Percentiles rank a stretch among this genome's conserved stretches.
These are phyloP conservation scores for Troilus luridus DNA, from an alignment of 2,888 invertebrate genomes.

Conservation along the genomic window DNA sequence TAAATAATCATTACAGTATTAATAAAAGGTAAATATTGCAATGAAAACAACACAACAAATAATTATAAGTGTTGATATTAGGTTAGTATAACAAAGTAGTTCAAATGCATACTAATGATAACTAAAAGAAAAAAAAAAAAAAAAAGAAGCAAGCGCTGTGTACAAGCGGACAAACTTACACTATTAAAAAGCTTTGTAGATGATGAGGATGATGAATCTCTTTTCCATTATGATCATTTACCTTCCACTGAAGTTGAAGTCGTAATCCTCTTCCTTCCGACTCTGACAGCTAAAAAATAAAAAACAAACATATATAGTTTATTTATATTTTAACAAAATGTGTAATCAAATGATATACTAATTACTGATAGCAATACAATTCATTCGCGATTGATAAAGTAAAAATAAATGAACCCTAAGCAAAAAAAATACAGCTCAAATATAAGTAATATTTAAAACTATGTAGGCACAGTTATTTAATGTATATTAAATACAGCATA, in stretches of 20 bases:
- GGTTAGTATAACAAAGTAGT: constrained; percentile 48
- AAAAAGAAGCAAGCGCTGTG: constrained; percentile 56
- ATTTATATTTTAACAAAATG: neutral
- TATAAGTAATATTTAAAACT: neutral
- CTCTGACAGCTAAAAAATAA: constrained; percentile 72
- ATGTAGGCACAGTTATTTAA: no score
- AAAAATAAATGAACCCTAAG: constrained; percentile 3
- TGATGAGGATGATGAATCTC: constrained; percentile 59
- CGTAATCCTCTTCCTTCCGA: constrained; percentile 71
- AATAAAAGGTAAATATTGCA: constrained; percentile 4
- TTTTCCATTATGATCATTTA: constrained; percentile 69
- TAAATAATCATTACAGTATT: neutral
- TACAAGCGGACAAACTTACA: constrained; percentile 60
- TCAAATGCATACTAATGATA: constrained; percentile 39
- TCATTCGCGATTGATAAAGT: neutral
- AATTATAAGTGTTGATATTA: constrained; percentile 9
- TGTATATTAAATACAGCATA: no score
- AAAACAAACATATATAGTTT: constrained; percentile 59
- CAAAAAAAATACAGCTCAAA: neutral
- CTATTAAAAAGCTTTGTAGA: constrained; percentile 59
- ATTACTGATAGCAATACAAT: neutral
- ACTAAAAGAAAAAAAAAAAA: constrained; percentile 1
- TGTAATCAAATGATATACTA: neutral
- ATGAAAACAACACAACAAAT: constrained; percentile 3
- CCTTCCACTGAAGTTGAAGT: constrained; percentile 71